These are phyloP conservation scores for Diabrotica undecimpunctata DNA, from an alignment of 1,140 invertebrate genomes.

Conservation along the genomic window DNA sequence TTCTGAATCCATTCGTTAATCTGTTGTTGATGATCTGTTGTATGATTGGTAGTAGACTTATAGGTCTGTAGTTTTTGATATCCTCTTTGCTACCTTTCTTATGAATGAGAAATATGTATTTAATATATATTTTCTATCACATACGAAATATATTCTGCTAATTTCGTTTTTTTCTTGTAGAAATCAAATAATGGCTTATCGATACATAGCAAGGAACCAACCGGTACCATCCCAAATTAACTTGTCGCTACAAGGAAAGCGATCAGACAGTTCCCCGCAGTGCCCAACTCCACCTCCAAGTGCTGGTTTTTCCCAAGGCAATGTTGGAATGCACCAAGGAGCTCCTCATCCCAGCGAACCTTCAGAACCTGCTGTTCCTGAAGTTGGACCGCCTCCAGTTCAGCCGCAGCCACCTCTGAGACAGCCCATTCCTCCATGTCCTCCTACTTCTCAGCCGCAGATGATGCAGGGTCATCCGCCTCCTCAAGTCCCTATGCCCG, in stretches of 20 bases:
- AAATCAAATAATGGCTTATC: conserved; percentile 92
- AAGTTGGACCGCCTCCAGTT: background rate
- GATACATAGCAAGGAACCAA: conserved; percentile 82
- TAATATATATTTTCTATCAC: no score
- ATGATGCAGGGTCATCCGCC: background rate
- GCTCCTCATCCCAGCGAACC: background rate
- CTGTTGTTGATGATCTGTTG: no score
- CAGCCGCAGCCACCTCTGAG: background rate
- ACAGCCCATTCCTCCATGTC: background rate
- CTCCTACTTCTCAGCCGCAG: background rate
- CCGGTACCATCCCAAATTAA: conserved; percentile 78
- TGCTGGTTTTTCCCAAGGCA: background rate
- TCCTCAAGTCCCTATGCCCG: background rate
- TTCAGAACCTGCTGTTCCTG: background rate
- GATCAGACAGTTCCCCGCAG: conserved; percentile 43
- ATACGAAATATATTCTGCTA: background rate
- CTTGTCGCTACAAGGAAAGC: conserved; percentile 60
- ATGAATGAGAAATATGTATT: no score
- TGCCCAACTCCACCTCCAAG: conserved; percentile 39
- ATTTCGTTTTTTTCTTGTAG: conserved; percentile 57
- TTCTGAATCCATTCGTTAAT: no score
- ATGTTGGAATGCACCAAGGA: background rate
- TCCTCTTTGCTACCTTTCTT: no score
- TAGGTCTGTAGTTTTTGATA: no score
- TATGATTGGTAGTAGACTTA: no score